phyloP scores from a whole-genome alignment of 2,888 invertebrate genomes.

The Sylvicola cinctus region DNA sequence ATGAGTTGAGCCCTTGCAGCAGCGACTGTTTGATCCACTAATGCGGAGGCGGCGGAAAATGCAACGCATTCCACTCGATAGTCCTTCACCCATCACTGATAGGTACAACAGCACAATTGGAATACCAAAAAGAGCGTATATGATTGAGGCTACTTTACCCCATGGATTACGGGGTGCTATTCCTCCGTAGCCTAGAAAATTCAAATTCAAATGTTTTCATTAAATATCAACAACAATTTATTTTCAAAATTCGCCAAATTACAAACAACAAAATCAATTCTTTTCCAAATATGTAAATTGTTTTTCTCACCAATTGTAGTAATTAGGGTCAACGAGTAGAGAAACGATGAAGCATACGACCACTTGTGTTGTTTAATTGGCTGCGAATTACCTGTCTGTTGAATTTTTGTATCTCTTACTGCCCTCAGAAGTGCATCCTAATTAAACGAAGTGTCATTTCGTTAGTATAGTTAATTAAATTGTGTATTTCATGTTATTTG shows the following conservation, averaged over 20 bases:
- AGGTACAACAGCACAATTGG: conserved; percentile 75
- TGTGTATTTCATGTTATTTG: too few relatives aligned
- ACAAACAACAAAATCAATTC: too few relatives aligned
- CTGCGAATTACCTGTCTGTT: conserved; percentile 23
- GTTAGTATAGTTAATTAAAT: too few relatives aligned
- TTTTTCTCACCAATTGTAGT: conserved; percentile 90
- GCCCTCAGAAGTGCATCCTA: conserved; percentile 26
- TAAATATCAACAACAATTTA: too few relatives aligned
- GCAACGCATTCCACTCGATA: conserved; percentile 58
- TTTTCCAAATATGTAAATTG: too few relatives aligned
- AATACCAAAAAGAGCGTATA: conserved; percentile 70
- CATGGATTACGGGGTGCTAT: conserved; percentile 60
- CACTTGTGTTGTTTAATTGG: conserved; percentile 43
- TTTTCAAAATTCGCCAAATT: too few relatives aligned
- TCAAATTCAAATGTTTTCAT: too few relatives aligned
- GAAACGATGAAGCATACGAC: conserved; percentile 81
- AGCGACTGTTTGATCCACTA: conserved; percentile 5
- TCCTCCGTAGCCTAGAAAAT: conserved; percentile 56
- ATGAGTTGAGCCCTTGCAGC: conserved; percentile 5
- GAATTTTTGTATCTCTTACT: conserved; percentile 22
- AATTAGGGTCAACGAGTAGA: conserved; percentile 83
- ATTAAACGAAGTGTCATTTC: not conserved
- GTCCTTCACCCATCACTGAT: conserved; percentile 66
- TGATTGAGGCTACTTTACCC: conserved; percentile 57
- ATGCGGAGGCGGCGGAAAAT: conserved; percentile 38